Evolutionary conservation across 2,888 invertebrate species (phyloP).

Genomic region (Pyralis farinalis): DNA sequence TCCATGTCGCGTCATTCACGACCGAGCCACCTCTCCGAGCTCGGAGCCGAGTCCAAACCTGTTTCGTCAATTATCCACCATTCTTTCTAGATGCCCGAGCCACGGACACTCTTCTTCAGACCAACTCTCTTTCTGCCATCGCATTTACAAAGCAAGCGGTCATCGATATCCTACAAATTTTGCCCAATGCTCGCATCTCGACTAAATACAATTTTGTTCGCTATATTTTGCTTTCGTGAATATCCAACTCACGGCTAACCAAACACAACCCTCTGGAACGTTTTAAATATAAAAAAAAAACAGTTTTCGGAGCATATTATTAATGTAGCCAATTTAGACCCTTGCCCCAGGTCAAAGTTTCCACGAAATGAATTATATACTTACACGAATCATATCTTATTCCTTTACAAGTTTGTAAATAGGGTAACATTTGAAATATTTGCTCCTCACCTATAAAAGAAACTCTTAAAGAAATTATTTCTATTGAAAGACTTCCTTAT

Average conservation of each 20-base stretch:
- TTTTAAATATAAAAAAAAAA: conserved; percentile 15
- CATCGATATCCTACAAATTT: too few relatives aligned
- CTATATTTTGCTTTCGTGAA: not conserved
- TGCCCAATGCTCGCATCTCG: too few relatives aligned
- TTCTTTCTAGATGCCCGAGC: too few relatives aligned
- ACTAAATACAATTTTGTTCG: too few relatives aligned
- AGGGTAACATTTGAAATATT: conserved; percentile 2
- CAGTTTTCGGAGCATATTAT: conserved; percentile 19
- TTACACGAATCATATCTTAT: conserved; percentile 1
- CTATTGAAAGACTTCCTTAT: too few relatives aligned
- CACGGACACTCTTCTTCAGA: too few relatives aligned
- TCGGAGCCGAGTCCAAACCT: too few relatives aligned
- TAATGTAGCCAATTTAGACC: conserved; percentile 21
- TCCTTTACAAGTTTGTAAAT: not conserved
- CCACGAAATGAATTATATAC: conserved; percentile 5
- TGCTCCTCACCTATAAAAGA: not conserved
- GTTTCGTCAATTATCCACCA: too few relatives aligned
- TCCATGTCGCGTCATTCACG: too few relatives aligned
- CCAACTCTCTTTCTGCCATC: too few relatives aligned
- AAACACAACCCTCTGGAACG: conserved; percentile 9
- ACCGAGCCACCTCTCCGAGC: too few relatives aligned
- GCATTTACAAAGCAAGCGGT: too few relatives aligned
- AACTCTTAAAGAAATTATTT: not conserved
- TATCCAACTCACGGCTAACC: not conserved
- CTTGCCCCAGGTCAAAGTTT: not conserved